Conservation (phyloP, 2,888 invertebrate genomes). For the Ernsta delagoae region DNA sequence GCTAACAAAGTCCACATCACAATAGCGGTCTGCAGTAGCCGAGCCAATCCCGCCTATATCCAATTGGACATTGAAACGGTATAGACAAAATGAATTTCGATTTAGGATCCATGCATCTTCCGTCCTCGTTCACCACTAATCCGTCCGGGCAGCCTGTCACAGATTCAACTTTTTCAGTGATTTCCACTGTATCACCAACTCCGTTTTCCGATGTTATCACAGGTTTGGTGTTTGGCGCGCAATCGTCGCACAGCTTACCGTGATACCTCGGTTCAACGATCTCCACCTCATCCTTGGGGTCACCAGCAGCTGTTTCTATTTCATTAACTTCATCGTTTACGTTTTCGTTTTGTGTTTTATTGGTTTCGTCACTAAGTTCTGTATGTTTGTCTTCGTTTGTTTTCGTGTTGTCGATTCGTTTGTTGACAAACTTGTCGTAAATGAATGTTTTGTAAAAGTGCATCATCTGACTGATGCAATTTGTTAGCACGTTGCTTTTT, state of each 20-base stretch:
- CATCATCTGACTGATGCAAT: slow-evolving; percentile 58
- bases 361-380: neutral
- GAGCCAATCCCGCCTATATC: slow-evolving; percentile 63
- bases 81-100: slow-evolving; percentile 65
- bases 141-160: slow-evolving; percentile 55
- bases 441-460: slow-evolving; percentile 61
- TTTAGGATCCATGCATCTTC: slow-evolving; percentile 52
- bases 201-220: slow-evolving; percentile 11
- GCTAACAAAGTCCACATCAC: slow-evolving; percentile 23
- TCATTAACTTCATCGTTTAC: slow-evolving; percentile 43
- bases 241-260: slow-evolving; percentile 53
- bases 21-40: slow-evolving; percentile 54
- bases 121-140: slow-evolving; percentile 51
- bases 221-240: slow-evolving; percentile 35
- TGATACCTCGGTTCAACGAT: slow-evolving; percentile 65
- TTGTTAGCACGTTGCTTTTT: slow-evolving; percentile 49
- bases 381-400: slow-evolving; percentile 30
- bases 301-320: neutral
- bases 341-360: slow-evolving; percentile 34
- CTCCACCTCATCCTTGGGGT: slow-evolving; percentile 67
- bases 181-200: slow-evolving; percentile 40
- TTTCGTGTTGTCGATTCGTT: slow-evolving; percentile 7
- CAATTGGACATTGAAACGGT: slow-evolving; percentile 68
- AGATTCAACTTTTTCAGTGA: slow-evolving; percentile 35
- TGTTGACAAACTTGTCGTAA: slow-evolving; percentile 53